These are phyloP conservation scores for Drosophila barbarae DNA, from an alignment of 2,888 invertebrate genomes.

Conservation along the genomic window DNA sequence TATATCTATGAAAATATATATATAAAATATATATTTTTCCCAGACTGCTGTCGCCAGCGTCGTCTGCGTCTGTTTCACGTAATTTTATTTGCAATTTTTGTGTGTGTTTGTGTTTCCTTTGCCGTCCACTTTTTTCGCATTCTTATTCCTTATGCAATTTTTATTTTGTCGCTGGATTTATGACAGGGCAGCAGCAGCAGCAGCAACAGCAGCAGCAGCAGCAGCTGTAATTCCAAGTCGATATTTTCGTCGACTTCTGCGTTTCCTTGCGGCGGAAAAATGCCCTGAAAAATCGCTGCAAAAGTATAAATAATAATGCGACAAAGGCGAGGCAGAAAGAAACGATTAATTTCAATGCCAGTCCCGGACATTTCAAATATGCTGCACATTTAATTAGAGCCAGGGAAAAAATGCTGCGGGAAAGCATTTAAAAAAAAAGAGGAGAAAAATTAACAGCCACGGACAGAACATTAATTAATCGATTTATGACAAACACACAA, in stretches of 20 bases:
- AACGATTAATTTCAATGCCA: constrained; percentile 43
- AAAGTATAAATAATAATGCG: constrained; percentile 13
- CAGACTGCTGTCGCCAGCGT: constrained; percentile 34
- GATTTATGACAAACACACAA: constrained; percentile 35
- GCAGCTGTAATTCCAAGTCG: constrained; percentile 27
- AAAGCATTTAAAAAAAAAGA: background rate
- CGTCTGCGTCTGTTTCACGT: constrained; percentile 40
- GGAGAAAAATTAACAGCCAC: constrained; percentile 7
- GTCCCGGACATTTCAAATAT: constrained; percentile 42
- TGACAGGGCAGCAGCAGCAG: constrained; percentile 22
- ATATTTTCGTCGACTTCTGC: constrained; percentile 23
- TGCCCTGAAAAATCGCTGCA: constrained; percentile 8
- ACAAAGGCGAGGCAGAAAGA: constrained; percentile 3
- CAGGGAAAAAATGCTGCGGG: background rate
- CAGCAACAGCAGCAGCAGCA: constrained; percentile 6
- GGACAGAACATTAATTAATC: constrained; percentile 36
- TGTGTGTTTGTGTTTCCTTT: constrained; percentile 11
- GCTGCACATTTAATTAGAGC: constrained; percentile 47
- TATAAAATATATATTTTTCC: constrained; percentile 5
- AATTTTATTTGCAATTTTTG: constrained; percentile 40
- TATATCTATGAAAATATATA: background rate
- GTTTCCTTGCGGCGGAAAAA: constrained; percentile 17
- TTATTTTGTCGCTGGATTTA: constrained; percentile 39
- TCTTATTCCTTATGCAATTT: constrained; percentile 36
- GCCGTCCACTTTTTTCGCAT: constrained; percentile 24